These are phyloP conservation scores for Pachymerium ferrugineum DNA, from an alignment of 2,888 invertebrate genomes.

Conservation along the genomic window DNA sequence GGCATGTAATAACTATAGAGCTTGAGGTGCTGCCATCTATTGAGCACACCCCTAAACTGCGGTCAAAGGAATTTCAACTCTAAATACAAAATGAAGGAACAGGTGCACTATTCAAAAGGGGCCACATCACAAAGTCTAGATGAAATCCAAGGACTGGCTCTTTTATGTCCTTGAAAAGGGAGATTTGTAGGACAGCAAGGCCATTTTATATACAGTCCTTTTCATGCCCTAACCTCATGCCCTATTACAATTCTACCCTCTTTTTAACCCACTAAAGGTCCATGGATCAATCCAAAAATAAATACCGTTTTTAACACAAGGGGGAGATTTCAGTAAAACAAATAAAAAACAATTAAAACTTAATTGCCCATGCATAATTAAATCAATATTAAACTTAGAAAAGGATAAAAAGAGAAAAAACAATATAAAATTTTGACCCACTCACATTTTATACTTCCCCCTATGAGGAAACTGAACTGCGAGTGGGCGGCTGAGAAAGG, in stretches of 20 bases:
- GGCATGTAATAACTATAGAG: not conserved
- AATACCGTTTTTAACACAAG: too few relatives aligned
- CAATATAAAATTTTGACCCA: not conserved
- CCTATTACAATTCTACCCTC: conserved; percentile 8
- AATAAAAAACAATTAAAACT: too few relatives aligned
- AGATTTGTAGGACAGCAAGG: conserved; percentile 17
- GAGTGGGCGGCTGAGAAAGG: conserved; percentile 28
- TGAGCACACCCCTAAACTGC: not conserved
- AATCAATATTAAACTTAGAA: not conserved
- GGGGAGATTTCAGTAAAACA: too few relatives aligned
- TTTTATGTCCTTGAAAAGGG: conserved; percentile 19
- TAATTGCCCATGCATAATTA: too few relatives aligned
- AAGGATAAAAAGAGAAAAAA: not conserved
- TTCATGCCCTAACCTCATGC: conserved; percentile 11
- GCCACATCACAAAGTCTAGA: conserved; percentile 14
- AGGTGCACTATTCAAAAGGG: conserved; percentile 14
- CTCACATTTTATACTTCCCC: conserved; percentile 15
- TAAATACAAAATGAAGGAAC: conserved; percentile 3
- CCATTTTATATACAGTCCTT: conserved; percentile 6
- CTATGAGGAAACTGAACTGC: conserved; percentile 10
- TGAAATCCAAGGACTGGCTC: not conserved
- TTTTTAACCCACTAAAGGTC: not conserved
- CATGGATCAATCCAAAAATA: not conserved
- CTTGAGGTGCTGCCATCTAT: not conserved
- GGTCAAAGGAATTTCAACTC: not conserved